A percentile compares a stretch with the other conserved stretches of the same genome.
These are phyloP conservation scores for Aphodius granarius DNA, from an alignment of 2,888 invertebrate genomes.

Conservation along the genomic window DNA sequence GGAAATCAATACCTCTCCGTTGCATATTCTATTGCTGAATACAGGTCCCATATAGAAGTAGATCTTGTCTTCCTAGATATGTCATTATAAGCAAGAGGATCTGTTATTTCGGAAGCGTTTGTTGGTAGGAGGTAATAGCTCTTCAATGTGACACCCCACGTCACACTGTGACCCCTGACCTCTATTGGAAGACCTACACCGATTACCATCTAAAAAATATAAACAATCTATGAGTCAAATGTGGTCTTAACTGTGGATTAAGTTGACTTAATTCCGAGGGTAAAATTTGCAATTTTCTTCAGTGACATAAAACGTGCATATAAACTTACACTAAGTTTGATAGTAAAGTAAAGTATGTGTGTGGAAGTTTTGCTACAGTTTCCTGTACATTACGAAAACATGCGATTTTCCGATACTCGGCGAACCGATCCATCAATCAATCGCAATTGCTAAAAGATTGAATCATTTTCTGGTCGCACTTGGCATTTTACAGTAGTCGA, in stretches of 20 bases:
- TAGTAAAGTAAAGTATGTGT: too few relatives aligned
- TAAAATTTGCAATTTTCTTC: too few relatives aligned
- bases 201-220: conserved; percentile 61
- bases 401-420: too few relatives aligned
- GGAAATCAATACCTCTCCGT: conserved; percentile 38
- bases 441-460: not conserved
- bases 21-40: conserved; percentile 44
- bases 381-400: too few relatives aligned
- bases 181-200: conserved; percentile 70
- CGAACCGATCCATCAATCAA: not conserved
- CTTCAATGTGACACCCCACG: conserved; percentile 67
- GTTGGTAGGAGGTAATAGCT: conserved; percentile 68
- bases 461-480: not conserved
- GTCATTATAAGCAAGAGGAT: conserved; percentile 40
- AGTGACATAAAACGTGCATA: too few relatives aligned
- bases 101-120: conserved; percentile 63
- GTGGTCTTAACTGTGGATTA: too few relatives aligned
- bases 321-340: too few relatives aligned
- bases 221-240: conserved; percentile 6
- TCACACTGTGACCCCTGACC: conserved; percentile 63
- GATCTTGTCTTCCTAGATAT: conserved; percentile 38
- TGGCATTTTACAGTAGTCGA: not conserved
- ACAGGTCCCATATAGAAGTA: conserved; percentile 47
- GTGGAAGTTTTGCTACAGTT: too few relatives aligned
- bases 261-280: too few relatives aligned